A percentile compares a stretch with the other conserved stretches of the same genome.
Conservation (phyloP, 1,140 invertebrate species). For the Cyclina sinensis region DNA sequence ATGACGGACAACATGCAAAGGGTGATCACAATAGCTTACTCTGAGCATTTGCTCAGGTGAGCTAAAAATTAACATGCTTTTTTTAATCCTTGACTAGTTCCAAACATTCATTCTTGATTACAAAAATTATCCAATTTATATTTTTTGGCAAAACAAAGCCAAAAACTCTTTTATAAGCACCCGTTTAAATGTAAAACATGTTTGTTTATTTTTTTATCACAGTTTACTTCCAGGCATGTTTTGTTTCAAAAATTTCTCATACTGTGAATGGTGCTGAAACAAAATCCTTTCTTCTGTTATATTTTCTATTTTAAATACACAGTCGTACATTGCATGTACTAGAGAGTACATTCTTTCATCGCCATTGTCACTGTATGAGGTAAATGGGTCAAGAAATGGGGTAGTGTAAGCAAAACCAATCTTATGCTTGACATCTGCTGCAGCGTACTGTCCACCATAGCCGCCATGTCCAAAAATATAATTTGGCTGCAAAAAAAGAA, state of each 20-base stretch:
- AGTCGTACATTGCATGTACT: constrained; percentile 50
- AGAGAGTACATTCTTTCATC: constrained; percentile 65
- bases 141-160: too few species aligned
- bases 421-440: constrained; percentile 48
- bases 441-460: constrained; percentile 62
- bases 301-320: constrained; percentile 54
- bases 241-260: constrained; percentile 18
- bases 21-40: too few species aligned
- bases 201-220: background rate
- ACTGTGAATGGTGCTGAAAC: constrained; percentile 54
- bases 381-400: constrained; percentile 51
- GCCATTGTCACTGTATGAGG: constrained; percentile 48
- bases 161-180: background rate
- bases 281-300: constrained; percentile 45
- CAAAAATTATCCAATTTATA: too few species aligned
- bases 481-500: constrained; percentile 63
- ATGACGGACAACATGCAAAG: too few species aligned
- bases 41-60: too few species aligned
- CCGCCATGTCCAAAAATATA: constrained; percentile 67
- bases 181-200: background rate
- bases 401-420: constrained; percentile 68
- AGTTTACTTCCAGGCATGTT: constrained; percentile 25
- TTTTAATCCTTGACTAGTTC: too few species aligned
- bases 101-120: too few species aligned
- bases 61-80: too few species aligned